phyloP scores from a whole-genome alignment of 2,888 invertebrate genomes.

The Galerucella nymphaeae region DNA sequence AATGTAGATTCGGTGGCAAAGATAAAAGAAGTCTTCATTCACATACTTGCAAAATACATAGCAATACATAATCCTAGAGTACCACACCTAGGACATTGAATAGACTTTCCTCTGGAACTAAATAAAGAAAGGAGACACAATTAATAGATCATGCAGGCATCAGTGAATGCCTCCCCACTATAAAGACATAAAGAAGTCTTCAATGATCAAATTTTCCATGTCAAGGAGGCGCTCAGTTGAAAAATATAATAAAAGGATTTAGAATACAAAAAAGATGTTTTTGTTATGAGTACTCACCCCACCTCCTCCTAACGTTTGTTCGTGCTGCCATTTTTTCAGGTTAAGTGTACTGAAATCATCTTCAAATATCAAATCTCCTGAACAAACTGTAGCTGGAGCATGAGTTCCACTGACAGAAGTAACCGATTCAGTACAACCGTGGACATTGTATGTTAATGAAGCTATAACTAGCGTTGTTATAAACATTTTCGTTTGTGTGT shows the following conservation, averaged over 20 bases:
- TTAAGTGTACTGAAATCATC: conserved; percentile 73
- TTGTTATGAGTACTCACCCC: conserved; percentile 66
- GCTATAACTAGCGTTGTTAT: background rate
- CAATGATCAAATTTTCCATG: too few relatives aligned
- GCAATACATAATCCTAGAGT: too few relatives aligned
- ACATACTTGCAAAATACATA: too few relatives aligned
- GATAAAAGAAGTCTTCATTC: too few relatives aligned
- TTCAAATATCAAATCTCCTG: conserved; percentile 71
- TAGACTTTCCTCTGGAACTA: too few relatives aligned
- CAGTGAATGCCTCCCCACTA: too few relatives aligned
- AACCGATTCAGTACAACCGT: conserved; percentile 29
- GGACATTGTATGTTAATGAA: background rate
- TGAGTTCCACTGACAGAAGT: conserved; percentile 43
- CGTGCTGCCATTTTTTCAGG: conserved; percentile 73
- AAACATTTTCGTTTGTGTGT: background rate
- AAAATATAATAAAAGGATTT: background rate
- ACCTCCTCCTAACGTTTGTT: conserved; percentile 70
- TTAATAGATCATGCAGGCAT: too few relatives aligned
- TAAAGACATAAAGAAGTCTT: too few relatives aligned
- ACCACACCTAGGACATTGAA: too few relatives aligned
- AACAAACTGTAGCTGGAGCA: conserved; percentile 59
- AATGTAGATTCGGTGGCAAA: too few relatives aligned
- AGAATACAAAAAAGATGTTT: background rate
- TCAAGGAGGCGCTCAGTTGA: too few relatives aligned
- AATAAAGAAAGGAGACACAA: too few relatives aligned